Evolutionary conservation across 1,140 invertebrate genomes (phyloP).

Genomic region (Epicauta chinensis): DNA sequence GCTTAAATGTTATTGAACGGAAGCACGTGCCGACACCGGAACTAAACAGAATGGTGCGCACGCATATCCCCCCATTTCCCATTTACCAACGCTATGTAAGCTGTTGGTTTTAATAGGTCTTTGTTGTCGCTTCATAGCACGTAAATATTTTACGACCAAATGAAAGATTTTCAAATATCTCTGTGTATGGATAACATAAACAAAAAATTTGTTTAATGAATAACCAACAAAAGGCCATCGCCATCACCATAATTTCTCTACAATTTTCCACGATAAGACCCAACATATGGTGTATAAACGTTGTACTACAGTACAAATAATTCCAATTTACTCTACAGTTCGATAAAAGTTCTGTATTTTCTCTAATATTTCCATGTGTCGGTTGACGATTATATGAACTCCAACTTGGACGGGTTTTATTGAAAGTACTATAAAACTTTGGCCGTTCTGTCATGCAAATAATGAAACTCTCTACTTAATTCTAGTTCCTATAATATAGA

Average conservation of each 20-base stretch:
- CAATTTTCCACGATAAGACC: no score
- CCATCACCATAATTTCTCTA: no score
- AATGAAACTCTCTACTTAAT: conserved; percentile 13
- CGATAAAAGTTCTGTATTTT: no score
- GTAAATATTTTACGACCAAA: no score
- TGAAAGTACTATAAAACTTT: conserved; percentile 15
- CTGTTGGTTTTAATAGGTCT: conserved; percentile 15
- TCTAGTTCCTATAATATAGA: conserved; percentile 14
- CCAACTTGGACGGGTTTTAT: conserved; percentile 8
- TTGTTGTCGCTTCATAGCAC: conserved; percentile 10
- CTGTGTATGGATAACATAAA: no score
- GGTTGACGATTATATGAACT: conserved; percentile 6
- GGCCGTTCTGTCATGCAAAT: conserved; percentile 13
- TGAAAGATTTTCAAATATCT: no score
- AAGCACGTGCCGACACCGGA: conserved; percentile 23
- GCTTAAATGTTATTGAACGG: conserved; percentile 22
- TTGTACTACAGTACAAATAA: no score
- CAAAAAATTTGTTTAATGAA: no score
- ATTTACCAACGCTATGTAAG: neutral
- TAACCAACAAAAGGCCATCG: no score
- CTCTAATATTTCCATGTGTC: no score
- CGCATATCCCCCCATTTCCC: conserved; percentile 18
- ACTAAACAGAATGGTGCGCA: conserved; percentile 18
- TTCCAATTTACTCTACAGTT: no score
- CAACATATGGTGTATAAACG: no score